These are phyloP conservation scores for Drosophila nikananu DNA, from an alignment of 1,140 invertebrate genomes.

Conservation along the genomic window DNA sequence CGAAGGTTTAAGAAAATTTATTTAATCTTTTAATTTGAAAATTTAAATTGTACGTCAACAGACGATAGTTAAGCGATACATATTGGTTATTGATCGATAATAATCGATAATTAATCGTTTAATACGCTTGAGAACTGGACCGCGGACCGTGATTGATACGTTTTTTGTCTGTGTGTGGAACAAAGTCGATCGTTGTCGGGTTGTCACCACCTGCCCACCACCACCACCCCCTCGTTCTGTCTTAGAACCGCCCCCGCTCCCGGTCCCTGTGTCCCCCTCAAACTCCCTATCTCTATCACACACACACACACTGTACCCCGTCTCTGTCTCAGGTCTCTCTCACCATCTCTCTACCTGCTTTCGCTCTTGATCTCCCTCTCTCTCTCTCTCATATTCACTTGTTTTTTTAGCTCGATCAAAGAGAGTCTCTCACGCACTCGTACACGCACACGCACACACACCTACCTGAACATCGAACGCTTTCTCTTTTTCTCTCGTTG, in stretches of 20 bases:
- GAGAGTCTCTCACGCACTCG: conserved; percentile 45
- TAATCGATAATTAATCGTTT: neutral
- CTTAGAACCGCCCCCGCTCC: neutral
- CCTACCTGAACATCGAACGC: conserved; percentile 63
- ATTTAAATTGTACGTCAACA: neutral
- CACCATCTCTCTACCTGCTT: conserved; percentile 2
- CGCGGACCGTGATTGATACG: conserved; percentile 5
- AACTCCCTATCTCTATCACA: neutral
- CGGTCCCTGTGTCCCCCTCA: neutral
- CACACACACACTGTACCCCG: conserved; percentile 6
- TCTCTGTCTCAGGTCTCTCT: conserved; percentile 7
- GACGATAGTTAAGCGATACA: neutral
- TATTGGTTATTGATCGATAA: neutral
- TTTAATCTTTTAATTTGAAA: neutral
- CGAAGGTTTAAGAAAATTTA: neutral
- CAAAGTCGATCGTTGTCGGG: conserved; percentile 50
- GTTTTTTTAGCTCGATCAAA: conserved; percentile 24
- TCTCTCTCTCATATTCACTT: conserved; percentile 16
- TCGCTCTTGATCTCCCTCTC: conserved; percentile 8
- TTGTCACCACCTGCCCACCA: conserved; percentile 35
- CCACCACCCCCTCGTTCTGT: neutral
- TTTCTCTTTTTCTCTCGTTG: conserved; percentile 83
- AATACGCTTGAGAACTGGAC: neutral
- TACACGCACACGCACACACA: conserved; percentile 10
- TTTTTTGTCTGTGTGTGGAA: conserved; percentile 10